A percentile compares a stretch with the other conserved stretches of the same genome.
Conservation (phyloP, 2,113 vertebrate species). For the Oncorhynchus mykiss region DNA sequence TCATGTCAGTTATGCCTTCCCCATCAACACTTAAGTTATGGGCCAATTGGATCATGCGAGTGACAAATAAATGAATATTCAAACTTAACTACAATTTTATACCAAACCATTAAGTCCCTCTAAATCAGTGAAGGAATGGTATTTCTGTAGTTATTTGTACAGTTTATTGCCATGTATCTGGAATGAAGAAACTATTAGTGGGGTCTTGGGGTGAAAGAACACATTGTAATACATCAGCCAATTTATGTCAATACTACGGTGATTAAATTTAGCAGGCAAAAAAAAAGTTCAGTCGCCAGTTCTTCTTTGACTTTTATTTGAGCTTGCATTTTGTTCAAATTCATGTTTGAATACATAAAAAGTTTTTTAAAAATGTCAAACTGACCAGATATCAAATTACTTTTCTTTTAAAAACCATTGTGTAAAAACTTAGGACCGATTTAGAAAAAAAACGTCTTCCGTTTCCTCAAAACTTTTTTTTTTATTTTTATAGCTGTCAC, state of each 20-base stretch:
- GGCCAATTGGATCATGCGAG: no score
- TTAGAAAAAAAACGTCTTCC: constrained; percentile 93
- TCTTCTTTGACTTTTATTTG: constrained; percentile 75
- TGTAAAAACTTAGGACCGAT: constrained; percentile 98
- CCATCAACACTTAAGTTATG: no score
- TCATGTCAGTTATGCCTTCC: no score
- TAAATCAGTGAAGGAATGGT: no score
- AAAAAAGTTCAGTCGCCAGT: constrained; percentile 37
- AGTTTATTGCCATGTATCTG: no score
- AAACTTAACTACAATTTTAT: no score
- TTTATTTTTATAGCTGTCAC: constrained; percentile 77
- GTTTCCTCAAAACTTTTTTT: constrained; percentile 90
- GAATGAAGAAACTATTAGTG: no score
- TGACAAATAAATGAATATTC: no score
- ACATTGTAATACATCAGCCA: neutral
- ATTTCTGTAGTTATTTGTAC: no score
- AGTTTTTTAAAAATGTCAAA: constrained; percentile 98
- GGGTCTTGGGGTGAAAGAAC: no score
- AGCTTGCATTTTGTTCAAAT: constrained; percentile 90
- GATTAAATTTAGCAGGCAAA: constrained; percentile 5
- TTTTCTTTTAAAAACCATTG: constrained; percentile 96
- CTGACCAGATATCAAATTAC: constrained; percentile 99
- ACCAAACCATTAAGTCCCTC: no score
- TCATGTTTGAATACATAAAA: constrained; percentile 83
- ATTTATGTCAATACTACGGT: neutral